Conservation (phyloP, 2,113 vertebrate genomes). For the Aleadryas rufinucha region DNA sequence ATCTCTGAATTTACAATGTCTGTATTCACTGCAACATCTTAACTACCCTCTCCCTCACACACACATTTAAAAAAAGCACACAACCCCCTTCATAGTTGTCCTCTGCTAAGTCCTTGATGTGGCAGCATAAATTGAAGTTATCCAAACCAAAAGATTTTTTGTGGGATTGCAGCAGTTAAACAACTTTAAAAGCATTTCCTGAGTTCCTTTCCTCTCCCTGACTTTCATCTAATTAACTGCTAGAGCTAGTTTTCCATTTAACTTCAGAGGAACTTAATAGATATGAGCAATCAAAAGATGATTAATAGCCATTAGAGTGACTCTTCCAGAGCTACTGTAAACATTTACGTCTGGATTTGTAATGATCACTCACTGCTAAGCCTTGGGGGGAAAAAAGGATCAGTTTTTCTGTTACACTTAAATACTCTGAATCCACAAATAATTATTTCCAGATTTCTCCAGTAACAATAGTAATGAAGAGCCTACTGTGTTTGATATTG, state of each 20-base stretch:
- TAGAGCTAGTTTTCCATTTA: background rate
- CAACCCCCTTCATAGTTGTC: background rate
- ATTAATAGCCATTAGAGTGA: background rate
- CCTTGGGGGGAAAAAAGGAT: background rate
- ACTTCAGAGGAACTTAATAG: background rate
- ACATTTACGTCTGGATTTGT: conserved; percentile 20
- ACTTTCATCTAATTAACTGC: background rate
- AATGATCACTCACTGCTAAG: background rate
- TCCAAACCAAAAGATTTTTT: background rate
- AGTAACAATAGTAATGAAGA: background rate
- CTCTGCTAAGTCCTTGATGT: background rate
- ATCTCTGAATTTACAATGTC: background rate
- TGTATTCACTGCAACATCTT: background rate
- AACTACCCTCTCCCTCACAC: background rate
- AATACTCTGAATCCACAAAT: background rate
- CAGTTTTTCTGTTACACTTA: background rate
- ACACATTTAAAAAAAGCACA: background rate
- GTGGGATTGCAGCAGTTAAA: background rate
- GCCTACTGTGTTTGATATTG: background rate
- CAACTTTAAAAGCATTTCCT: background rate
- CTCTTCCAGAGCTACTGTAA: conserved; percentile 18
- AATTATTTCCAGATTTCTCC: conserved; percentile 8
- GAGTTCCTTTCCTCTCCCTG: background rate
- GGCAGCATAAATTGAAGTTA: background rate
- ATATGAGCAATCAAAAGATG: background rate